These are phyloP conservation scores for Fabriciana adippe DNA, from an alignment of 2,888 invertebrate genomes.

Conservation along the genomic window DNA sequence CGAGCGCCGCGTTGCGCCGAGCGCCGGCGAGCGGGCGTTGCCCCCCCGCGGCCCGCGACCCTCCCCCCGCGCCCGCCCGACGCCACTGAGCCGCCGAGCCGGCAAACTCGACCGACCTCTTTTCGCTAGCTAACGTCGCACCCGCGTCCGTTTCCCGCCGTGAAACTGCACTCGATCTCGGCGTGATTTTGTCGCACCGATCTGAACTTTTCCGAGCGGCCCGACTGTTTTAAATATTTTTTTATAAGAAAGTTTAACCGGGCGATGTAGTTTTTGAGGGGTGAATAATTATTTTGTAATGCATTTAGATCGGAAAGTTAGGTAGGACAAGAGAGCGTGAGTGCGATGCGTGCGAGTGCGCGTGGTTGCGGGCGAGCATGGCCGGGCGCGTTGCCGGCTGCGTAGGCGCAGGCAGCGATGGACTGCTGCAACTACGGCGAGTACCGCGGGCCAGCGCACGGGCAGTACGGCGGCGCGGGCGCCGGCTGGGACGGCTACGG, in stretches of 20 bases:
- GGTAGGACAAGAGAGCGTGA: conserved; percentile 41
- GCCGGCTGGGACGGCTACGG: conserved; percentile 62
- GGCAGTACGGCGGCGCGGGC: conserved; percentile 61
- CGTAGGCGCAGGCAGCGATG: conserved; percentile 65
- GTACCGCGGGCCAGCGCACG: conserved; percentile 67
- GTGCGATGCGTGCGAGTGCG: conserved; percentile 58
- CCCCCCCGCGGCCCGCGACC: conserved; percentile 49
- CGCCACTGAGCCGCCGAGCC: conserved; percentile 73
- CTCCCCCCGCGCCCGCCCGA: conserved; percentile 50
- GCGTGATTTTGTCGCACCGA: conserved; percentile 30
- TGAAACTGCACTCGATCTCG: conserved; percentile 72
- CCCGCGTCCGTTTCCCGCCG: conserved; percentile 73
- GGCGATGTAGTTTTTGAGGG: conserved; percentile 24
- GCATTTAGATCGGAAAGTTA: conserved; percentile 31
- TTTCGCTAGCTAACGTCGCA: conserved; percentile 79
- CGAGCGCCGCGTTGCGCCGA: conserved; percentile 81
- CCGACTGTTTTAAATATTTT: conserved; percentile 19
- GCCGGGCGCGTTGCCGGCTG: conserved; percentile 61
- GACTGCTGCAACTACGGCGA: conserved; percentile 80
- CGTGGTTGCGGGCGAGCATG: conserved; percentile 58
- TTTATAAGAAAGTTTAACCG: conserved; percentile 3
- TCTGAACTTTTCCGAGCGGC: conserved; percentile 31
- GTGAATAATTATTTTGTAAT: conserved; percentile 32
- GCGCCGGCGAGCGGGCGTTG: conserved; percentile 71
- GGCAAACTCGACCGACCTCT: conserved; percentile 81